Evolutionary conservation across 2,113 vertebrate genomes (phyloP).

Genomic region (Ptyas mucosa): DNA sequence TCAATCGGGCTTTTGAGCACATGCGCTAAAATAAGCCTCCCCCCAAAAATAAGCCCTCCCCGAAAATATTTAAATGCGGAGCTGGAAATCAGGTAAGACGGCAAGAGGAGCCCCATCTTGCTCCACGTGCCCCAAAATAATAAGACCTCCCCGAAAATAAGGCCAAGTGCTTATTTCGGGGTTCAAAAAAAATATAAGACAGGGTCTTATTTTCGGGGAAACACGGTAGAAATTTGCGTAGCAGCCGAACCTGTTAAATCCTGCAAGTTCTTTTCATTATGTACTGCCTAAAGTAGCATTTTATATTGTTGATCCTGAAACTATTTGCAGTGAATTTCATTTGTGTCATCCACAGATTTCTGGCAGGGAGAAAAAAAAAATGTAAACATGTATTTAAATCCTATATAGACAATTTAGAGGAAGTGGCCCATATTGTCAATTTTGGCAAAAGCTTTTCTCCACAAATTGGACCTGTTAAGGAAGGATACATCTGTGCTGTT

Average conservation of each 20-base stretch:
- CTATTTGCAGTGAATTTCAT: neutral
- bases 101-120: no score
- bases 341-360: neutral
- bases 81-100: no score
- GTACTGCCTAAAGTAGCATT: neutral
- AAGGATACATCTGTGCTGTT: neutral
- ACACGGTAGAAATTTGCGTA: neutral
- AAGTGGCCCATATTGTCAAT: neutral
- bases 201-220: no score
- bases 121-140: no score
- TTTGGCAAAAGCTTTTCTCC: neutral
- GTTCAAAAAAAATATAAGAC: no score
- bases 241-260: neutral
- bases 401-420: neutral
- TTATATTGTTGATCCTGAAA: neutral
- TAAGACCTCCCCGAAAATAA: no score
- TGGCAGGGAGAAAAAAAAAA: neutral
- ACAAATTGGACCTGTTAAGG: neutral
- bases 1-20: no score
- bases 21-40: no score
- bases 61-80: no score
- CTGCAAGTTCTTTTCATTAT: neutral
- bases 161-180: no score
- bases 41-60: no score
- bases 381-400: neutral